Evolutionary conservation across 2,113 vertebrate species (phyloP), one percentile per base, ranked within the genome.

Genomic region (Trichomycterus rosablanca): DNA sequence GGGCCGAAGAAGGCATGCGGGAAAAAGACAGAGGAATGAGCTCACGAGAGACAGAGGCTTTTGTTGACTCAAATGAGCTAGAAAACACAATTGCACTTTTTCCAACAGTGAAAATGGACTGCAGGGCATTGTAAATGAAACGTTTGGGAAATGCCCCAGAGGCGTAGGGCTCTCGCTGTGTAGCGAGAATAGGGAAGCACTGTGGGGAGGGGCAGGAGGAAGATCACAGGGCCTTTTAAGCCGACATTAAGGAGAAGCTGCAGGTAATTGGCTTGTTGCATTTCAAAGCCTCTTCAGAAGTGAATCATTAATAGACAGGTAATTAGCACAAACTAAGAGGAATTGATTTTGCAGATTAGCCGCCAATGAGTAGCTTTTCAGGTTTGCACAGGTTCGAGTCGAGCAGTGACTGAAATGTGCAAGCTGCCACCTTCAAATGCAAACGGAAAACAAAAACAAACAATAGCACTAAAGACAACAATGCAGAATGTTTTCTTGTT

Each of bases 81-180:
- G 84, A 89, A 89, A 89, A 89, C 76, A 86, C 88, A 86, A 84
- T 84, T 84, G 83, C 75, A 76, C 82, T 80, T 82, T 79, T 77
- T 49, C 78, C 67, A 77, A 76, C 85, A 86, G 86, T 82, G 87
- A 86, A 88, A 83, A 78, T 79, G 74, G 78, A 84, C 85, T 84
- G 77, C 74, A 71, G 81, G 82, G 83, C 80, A 76, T 82, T 80
- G 80, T 84, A 88, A 84, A 86, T 87, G 83, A 83, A 83, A 82
- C 63, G 82, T 66, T 71, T 51, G 63, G 70, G 87, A 83, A 85
- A 88, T 80, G 78, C 80, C 78, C 71, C 75, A 74, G 83, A 76
- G 82, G 77, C 72, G 11, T 22, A 40, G 58, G 74, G 76, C 64
- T 79, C 87, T 89, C 87, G 85, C 85, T 87, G 83, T 76, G 79